Percentiles rank a stretch among this genome's conserved stretches.
phyloP scores from a whole-genome alignment of 2,888 invertebrate genomes.

The Drosophila monieri region DNA sequence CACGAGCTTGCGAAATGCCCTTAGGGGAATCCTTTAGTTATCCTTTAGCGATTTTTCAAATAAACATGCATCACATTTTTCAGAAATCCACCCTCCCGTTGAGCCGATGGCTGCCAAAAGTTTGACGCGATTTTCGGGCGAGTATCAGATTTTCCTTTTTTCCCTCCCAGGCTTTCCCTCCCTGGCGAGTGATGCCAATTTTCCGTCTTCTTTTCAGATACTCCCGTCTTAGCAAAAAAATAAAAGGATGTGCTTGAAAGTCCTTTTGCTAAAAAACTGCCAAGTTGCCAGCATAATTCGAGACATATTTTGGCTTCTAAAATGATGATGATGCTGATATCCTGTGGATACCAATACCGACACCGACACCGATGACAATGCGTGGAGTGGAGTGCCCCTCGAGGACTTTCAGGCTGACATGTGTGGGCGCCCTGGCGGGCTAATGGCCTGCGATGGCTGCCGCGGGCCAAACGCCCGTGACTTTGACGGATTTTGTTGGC shows the following conservation, averaged over 20 bases:
- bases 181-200: neutral
- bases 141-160: conserved; percentile 72
- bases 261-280: conserved; percentile 12
- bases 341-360: conserved; percentile 59
- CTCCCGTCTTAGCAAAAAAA: neutral
- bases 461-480: conserved; percentile 55
- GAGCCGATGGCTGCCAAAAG: conserved; percentile 49
- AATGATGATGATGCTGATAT: conserved; percentile 41
- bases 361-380: conserved; percentile 54
- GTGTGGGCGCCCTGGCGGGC: conserved; percentile 50
- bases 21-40: conserved; percentile 77
- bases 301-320: conserved; percentile 56
- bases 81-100: conserved; percentile 21
- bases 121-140: conserved; percentile 62
- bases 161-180: conserved; percentile 15
- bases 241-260: neutral
- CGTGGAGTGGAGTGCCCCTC: conserved; percentile 59
- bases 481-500: conserved; percentile 58
- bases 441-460: conserved; percentile 54
- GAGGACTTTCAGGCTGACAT: conserved; percentile 60
- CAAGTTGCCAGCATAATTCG: neutral
- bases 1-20: conserved; percentile 76
- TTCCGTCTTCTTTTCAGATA: neutral
- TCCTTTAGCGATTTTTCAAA: conserved; percentile 80
- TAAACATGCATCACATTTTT: conserved; percentile 67